Conservation (phyloP, 2,797 vertebrate genomes). For the Rhyacichthys aspro region DNA sequence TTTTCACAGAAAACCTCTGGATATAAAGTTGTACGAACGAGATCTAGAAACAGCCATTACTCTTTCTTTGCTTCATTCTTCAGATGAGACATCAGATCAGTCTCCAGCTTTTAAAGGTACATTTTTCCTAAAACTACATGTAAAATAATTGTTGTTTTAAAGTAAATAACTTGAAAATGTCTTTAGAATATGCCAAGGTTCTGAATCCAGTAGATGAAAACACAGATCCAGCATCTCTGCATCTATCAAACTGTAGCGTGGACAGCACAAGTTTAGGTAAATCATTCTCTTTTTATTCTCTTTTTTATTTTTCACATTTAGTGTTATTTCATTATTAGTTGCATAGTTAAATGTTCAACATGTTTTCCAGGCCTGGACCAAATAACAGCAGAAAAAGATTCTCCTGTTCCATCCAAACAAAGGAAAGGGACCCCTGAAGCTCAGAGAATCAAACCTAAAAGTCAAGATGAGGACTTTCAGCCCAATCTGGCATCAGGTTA, state of each 20-base stretch:
- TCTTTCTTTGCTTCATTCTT: slow-evolving; percentile 81
- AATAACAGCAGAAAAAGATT: slow-evolving; percentile 69
- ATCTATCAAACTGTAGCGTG: slow-evolving; percentile 87
- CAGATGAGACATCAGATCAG: slow-evolving; percentile 43
- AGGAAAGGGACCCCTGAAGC: slow-evolving; percentile 56
- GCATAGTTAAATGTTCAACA: neutral
- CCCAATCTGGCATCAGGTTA: slow-evolving; percentile 67
- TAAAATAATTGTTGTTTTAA: neutral
- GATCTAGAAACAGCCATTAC: slow-evolving; percentile 89
- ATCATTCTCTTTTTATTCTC: neutral
- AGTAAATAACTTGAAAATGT: neutral
- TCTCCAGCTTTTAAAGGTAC: slow-evolving; percentile 68
- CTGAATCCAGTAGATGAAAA: slow-evolving; percentile 54
- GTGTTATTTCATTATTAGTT: neutral
- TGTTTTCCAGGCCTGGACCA: slow-evolving; percentile 77
- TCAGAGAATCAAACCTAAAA: slow-evolving; percentile 46
- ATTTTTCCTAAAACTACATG: neutral
- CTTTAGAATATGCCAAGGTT: slow-evolving; percentile 38
- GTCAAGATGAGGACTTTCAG: slow-evolving; percentile 74
- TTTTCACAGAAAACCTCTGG: slow-evolving; percentile 80
- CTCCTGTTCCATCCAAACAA: slow-evolving; percentile 28
- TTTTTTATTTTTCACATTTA: neutral
- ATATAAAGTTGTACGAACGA: slow-evolving; percentile 83
- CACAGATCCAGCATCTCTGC: slow-evolving; percentile 44
- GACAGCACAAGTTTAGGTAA: slow-evolving; percentile 81